Percentiles rank a stretch among this genome's conserved stretches.
phyloP scores from a whole-genome alignment of 2,113 vertebrate genomes.

The Myrmecobius fasciatus region DNA sequence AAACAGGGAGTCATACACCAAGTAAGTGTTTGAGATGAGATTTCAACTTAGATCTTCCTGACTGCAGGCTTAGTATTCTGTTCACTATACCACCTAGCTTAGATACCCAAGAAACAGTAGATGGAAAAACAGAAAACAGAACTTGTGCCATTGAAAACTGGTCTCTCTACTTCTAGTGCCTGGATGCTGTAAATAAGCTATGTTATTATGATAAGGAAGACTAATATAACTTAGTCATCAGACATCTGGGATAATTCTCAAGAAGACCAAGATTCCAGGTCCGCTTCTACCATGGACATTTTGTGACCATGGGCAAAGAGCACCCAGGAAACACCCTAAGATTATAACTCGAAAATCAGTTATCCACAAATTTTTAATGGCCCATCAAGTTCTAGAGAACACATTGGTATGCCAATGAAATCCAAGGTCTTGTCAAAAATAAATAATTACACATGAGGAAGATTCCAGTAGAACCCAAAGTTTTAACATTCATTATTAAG shows the following conservation, averaged over 20 bases:
- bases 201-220: neutral
- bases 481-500: neutral
- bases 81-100: neutral
- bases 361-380: neutral
- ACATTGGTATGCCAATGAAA: neutral
- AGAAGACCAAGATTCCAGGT: neutral
- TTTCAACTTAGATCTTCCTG: too few species aligned
- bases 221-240: neutral
- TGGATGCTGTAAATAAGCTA: neutral
- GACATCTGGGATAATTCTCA: neutral
- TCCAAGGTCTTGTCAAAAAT: neutral
- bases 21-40: too few species aligned
- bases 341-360: neutral
- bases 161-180: neutral
- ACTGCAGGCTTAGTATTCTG: too few species aligned
- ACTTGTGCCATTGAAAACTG: neutral
- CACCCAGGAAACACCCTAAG: neutral
- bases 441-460: neutral
- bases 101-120: neutral
- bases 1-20: too few species aligned
- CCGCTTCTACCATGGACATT: neutral
- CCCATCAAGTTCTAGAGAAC: neutral
- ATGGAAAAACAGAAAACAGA: neutral
- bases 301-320: neutral
- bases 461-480: neutral